Percentiles rank a stretch among this genome's conserved stretches.
phyloP scores from a whole-genome alignment of 1,140 invertebrate genomes.

The Trigoniulus corallinus region DNA sequence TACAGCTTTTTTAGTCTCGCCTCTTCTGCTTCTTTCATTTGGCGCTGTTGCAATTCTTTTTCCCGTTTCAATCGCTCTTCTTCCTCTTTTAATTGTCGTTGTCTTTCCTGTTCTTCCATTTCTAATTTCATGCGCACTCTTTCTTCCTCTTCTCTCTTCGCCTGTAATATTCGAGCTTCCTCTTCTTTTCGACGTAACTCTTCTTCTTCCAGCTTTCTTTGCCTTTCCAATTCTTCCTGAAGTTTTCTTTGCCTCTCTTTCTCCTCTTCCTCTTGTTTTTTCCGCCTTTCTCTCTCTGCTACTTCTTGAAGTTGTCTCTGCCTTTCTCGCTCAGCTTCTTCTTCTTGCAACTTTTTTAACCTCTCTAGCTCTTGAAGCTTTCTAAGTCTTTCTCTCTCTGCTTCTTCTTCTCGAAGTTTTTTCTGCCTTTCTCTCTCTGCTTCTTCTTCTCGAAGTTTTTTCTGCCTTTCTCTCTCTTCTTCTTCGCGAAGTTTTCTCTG shows the following conservation, averaged over 20 bases:
- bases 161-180: not conserved
- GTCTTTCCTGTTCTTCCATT: not conserved
- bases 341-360: not conserved
- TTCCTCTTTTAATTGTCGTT: not conserved
- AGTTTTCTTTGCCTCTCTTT: not conserved
- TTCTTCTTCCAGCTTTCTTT: slow-evolving; percentile 1
- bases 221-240: not conserved
- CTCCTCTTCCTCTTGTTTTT: not conserved
- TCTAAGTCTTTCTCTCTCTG: slow-evolving; percentile 5
- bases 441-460: not conserved
- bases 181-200: not conserved
- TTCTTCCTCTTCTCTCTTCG: slow-evolving; percentile 7
- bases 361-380: not conserved
- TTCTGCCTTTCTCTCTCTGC: not conserved
- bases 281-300: not conserved
- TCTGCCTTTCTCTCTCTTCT: not conserved
- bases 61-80: not conserved
- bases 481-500: not conserved
- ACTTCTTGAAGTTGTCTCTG: not conserved
- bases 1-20: not conserved
- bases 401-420: not conserved
- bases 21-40: not conserved
- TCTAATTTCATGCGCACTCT: not conserved
- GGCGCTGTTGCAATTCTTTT: not conserved
- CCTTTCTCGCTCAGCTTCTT: not conserved